phyloP scores from a whole-genome alignment of 2,888 invertebrate genomes.

The Pollenia angustigena region DNA sequence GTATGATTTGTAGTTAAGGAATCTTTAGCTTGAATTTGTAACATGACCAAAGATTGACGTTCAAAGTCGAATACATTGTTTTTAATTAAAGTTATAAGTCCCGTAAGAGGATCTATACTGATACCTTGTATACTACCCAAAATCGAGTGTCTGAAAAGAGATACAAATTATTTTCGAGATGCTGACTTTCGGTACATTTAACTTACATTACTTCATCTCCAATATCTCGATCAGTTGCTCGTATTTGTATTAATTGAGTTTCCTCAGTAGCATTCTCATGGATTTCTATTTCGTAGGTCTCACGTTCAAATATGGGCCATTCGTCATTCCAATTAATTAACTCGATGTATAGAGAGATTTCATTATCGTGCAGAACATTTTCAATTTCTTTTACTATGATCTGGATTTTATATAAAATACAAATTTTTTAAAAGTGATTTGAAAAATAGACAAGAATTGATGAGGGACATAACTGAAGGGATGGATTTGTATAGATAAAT shows the following conservation, averaged over 20 bases:
- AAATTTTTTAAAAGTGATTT: neutral
- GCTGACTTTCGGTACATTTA: neutral
- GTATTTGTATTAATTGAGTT: conserved; percentile 85
- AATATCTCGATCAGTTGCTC: conserved; percentile 87
- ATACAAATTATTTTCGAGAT: neutral
- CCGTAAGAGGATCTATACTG: conserved; percentile 86
- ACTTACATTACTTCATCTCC: conserved; percentile 86
- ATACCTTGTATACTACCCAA: conserved; percentile 84
- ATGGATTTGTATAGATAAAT: too few relatives aligned
- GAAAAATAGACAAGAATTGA: too few relatives aligned
- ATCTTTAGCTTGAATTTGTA: conserved; percentile 86
- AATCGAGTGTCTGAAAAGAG: conserved; percentile 85
- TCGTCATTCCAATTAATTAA: conserved; percentile 90
- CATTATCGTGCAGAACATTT: conserved; percentile 77
- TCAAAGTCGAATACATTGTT: conserved; percentile 87
- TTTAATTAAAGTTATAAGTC: conserved; percentile 85
- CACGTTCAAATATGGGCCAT: conserved; percentile 86
- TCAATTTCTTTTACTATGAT: conserved; percentile 81
- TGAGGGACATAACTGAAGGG: too few relatives aligned
- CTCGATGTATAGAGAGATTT: conserved; percentile 84
- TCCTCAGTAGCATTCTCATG: conserved; percentile 86
- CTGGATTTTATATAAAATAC: conserved; percentile 75
- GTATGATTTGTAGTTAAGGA: conserved; percentile 81
- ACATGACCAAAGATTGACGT: conserved; percentile 85
- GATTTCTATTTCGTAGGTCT: conserved; percentile 83